These are phyloP conservation scores for Drosophila longiperda DNA, from an alignment of 2,888 invertebrate species.

Conservation along the genomic window DNA sequence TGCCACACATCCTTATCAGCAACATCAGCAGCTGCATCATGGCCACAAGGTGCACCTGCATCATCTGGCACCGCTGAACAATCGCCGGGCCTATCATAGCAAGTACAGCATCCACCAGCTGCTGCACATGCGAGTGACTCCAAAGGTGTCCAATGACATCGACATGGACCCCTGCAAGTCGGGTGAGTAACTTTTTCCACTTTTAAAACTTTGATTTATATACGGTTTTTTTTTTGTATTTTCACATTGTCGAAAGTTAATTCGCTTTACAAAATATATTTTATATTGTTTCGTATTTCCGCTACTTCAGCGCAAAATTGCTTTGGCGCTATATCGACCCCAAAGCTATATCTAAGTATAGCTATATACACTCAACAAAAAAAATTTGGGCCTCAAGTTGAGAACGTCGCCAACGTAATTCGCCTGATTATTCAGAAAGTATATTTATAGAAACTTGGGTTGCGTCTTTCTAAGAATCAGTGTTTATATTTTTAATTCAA, in stretches of 20 bases:
- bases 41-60: conserved; percentile 54
- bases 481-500: not conserved
- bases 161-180: conserved; percentile 95
- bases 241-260: not conserved
- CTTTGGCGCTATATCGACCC: conserved; percentile 44
- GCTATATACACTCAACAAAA: not conserved
- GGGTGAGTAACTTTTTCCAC: conserved; percentile 87
- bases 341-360: conserved; percentile 12
- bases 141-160: conserved; percentile 89
- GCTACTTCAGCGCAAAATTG: conserved; percentile 32
- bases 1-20: conserved; percentile 30
- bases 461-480: not conserved
- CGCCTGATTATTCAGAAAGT: not conserved
- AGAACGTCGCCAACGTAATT: not conserved
- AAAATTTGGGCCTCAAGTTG: not conserved
- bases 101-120: conserved; percentile 89
- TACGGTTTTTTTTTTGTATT: not conserved
- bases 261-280: conserved; percentile 4
- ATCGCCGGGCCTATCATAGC: conserved; percentile 78
- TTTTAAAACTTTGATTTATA: not conserved
- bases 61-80: conserved; percentile 23
- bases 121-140: conserved; percentile 87
- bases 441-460: not conserved
- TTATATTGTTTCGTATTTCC: conserved; percentile 29
- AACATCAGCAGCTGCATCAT: conserved; percentile 26